Conservation (phyloP, 2,113 vertebrate species). For the Notiomystis cincta region DNA sequence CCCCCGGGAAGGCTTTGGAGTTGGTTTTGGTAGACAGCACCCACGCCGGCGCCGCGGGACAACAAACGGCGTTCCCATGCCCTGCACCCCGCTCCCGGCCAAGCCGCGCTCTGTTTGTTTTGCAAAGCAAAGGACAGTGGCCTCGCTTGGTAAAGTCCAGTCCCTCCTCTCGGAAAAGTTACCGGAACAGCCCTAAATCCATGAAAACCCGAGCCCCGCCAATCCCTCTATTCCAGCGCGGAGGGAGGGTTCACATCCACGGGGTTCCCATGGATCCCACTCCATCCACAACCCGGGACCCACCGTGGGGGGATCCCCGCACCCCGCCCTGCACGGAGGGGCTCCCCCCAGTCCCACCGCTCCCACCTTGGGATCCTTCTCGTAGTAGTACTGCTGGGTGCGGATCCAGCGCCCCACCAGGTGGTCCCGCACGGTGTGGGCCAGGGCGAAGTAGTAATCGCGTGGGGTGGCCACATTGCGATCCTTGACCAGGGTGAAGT, state of each 20-base stretch:
- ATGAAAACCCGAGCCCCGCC: neutral
- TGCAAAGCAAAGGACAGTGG: constrained; percentile 24
- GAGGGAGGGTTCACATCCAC: neutral
- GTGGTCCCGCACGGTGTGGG: constrained; percentile 91
- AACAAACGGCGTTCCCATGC: neutral
- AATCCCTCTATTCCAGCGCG: neutral
- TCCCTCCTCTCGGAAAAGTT: neutral
- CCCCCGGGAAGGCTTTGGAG: neutral
- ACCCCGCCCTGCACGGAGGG: neutral
- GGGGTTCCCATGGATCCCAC: neutral
- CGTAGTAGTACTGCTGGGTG: constrained; percentile 93
- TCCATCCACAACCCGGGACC: neutral
- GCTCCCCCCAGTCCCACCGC: neutral
- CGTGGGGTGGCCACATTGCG: constrained; percentile 87
- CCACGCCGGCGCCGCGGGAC: neutral
- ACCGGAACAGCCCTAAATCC: neutral
- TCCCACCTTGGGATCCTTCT: constrained; percentile 87
- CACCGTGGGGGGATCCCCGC: neutral
- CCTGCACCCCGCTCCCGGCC: neutral
- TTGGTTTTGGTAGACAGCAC: neutral
- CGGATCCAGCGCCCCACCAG: constrained; percentile 93
- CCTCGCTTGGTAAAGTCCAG: constrained; percentile 29
- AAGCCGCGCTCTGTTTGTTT: constrained; percentile 9
- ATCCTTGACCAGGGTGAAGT: constrained; percentile 94
- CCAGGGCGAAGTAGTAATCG: constrained; percentile 90